Evolutionary conservation across 2,888 invertebrate genomes (phyloP).

Genomic region (Latrodectus hesperus): DNA sequence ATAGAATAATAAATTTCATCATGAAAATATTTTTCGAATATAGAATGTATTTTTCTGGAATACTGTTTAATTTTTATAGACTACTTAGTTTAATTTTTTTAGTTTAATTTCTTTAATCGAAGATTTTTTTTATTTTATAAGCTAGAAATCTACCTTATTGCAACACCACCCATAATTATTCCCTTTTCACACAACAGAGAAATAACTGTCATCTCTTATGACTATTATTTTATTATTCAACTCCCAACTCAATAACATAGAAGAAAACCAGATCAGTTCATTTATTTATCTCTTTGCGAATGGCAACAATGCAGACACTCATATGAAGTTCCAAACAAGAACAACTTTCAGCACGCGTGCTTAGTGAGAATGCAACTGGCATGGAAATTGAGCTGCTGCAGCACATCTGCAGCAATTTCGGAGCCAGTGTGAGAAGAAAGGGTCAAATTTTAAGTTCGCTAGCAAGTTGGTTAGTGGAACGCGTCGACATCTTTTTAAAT

Average conservation of each 20-base stretch:
- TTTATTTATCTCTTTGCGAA: neutral
- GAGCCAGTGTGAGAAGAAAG: conserved; percentile 7
- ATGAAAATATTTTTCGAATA: too few relatives aligned
- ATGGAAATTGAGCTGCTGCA: conserved; percentile 16
- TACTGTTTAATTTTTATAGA: too few relatives aligned
- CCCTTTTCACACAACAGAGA: too few relatives aligned
- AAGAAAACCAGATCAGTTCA: conserved; percentile 4
- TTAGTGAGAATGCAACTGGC: neutral
- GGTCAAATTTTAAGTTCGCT: conserved; percentile 28
- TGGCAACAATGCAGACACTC: conserved; percentile 18
- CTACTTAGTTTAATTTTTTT: too few relatives aligned
- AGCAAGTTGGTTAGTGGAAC: conserved; percentile 47
- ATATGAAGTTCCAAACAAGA: conserved; percentile 7
- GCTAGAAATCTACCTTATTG: too few relatives aligned
- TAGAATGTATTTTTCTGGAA: too few relatives aligned
- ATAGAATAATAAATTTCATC: too few relatives aligned
- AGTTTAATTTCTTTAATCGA: too few relatives aligned
- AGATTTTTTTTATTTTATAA: too few relatives aligned
- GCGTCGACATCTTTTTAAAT: conserved; percentile 23
- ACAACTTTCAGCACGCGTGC: neutral
- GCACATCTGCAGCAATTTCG: conserved; percentile 9
- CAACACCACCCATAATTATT: too few relatives aligned
- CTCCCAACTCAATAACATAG: conserved; percentile 9
- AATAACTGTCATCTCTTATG: too few relatives aligned
- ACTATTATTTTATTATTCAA: too few relatives aligned